Evolutionary conservation across 2,797 vertebrate species (phyloP).

Genomic region (Taeniopygia guttata): DNA sequence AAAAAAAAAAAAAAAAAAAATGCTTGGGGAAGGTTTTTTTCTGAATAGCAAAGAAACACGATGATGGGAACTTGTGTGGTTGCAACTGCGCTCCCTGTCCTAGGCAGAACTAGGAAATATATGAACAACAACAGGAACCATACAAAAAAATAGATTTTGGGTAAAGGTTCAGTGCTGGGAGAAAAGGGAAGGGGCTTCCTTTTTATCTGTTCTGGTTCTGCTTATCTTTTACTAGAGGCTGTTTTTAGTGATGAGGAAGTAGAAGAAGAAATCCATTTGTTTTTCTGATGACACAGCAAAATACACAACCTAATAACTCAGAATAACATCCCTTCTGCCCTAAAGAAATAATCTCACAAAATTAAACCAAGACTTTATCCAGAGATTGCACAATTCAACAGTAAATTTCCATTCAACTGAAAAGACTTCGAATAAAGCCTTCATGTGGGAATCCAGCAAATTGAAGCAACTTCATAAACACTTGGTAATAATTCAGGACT

Average conservation of each 20-base stretch:
- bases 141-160: background rate
- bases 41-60: background rate
- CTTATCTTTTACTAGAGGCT: slow-evolving; percentile 58
- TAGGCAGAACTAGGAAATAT: slow-evolving; percentile 11
- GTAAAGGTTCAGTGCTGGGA: slow-evolving; percentile 52
- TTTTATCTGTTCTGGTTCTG: slow-evolving; percentile 53
- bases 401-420: slow-evolving; percentile 43
- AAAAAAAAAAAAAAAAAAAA: background rate
- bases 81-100: background rate
- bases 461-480: background rate
- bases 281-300: slow-evolving; percentile 62
- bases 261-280: slow-evolving; percentile 50
- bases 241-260: slow-evolving; percentile 63
- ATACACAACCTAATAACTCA: slow-evolving; percentile 37
- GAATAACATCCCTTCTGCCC: slow-evolving; percentile 59
- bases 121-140: slow-evolving; percentile 61
- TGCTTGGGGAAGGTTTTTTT: background rate
- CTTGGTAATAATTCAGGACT: background rate
- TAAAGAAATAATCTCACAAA: slow-evolving; percentile 61
- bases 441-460: slow-evolving; percentile 14
- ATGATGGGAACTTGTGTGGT: background rate
- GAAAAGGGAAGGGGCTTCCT: slow-evolving; percentile 48
- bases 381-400: slow-evolving; percentile 36
- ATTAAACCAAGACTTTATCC: slow-evolving; percentile 52
- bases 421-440: background rate